A percentile compares a stretch with the other conserved stretches of the same genome.
Conservation (phyloP, 2,888 invertebrate genomes). For the Platerodrilus igneus region DNA sequence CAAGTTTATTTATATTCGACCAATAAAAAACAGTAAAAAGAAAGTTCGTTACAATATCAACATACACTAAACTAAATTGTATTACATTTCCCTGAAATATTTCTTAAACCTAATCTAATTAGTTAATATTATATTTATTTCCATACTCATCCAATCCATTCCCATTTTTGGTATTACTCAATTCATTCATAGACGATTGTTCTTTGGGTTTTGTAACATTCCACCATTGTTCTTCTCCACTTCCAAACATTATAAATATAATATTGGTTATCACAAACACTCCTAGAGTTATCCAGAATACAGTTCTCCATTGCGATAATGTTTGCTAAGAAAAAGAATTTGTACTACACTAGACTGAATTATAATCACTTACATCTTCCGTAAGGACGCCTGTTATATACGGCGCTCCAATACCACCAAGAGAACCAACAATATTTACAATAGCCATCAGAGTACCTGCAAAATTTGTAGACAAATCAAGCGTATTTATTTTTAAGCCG, state of each 20-base stretch:
- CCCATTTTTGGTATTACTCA: too few relatives aligned
- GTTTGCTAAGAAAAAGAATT: slow-evolving; percentile 52
- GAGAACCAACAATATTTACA: slow-evolving; percentile 58
- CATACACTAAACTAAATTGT: too few relatives aligned
- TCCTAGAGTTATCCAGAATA: slow-evolving; percentile 74
- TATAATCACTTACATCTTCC: slow-evolving; percentile 52
- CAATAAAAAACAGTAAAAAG: too few relatives aligned
- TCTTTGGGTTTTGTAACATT: too few relatives aligned
- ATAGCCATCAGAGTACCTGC: slow-evolving; percentile 62
- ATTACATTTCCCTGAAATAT: too few relatives aligned
- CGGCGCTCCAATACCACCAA: slow-evolving; percentile 59
- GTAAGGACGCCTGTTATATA: slow-evolving; percentile 58
- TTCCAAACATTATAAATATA: slow-evolving; percentile 65
- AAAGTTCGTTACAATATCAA: too few relatives aligned
- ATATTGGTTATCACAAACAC: slow-evolving; percentile 64
- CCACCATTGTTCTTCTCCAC: slow-evolving; percentile 73
- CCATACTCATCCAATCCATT: too few relatives aligned
- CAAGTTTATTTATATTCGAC: too few relatives aligned
- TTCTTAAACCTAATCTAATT: too few relatives aligned
- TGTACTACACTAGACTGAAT: too few relatives aligned
- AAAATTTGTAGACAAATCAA: slow-evolving; percentile 61
- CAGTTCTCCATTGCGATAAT: slow-evolving; percentile 66
- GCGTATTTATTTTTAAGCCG: slow-evolving; percentile 61
- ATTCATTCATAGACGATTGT: too few relatives aligned
- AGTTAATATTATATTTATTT: too few relatives aligned